Base-by-base conservation (phyloP, 1,140 invertebrate genomes). In the Penaeus indicus region DNA sequence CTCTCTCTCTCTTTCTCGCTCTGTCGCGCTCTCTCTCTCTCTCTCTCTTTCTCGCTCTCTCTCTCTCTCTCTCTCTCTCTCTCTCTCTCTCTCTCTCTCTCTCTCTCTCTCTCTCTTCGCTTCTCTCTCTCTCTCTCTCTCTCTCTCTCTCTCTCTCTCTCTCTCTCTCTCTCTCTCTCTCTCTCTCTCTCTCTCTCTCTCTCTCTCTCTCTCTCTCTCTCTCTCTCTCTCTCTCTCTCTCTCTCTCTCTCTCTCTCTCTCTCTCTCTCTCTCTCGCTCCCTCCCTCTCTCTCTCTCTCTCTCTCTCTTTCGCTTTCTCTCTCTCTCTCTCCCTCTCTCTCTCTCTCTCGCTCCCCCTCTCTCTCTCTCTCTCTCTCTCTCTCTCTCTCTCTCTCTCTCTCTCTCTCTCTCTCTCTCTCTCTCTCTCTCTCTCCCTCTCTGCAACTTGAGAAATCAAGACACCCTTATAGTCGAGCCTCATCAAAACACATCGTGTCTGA, bases 151-250 rank as follows among this genome's bases (percentile, higher is more conserved):
- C 42, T 54, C 10, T 11, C 42, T 11, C 42, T 60, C 47, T 81
- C 79, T 80, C 78, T 47, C 4, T 79, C 16, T 47, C 78, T 47
- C 78, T 47, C 38, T 80, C 4, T 80, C 78, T 80, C 38, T 80
- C 78, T 78, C 75, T 78, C 75, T 78, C 75, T 78, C 75, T 78
- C 75, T 78, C 75, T 78, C 75, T 78, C 75, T 78, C 75, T 78
- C 75, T 78, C 75, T 78, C 78, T 47, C 78, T 42, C 78, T 42
- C 79, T 25, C 21, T 32, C 32, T 1, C 32, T 32, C 32, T 32
- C 2, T 2, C 32, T 32, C 32, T 32, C 2, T 2, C 32, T 32
- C 32, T 32, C 32, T 32, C 32, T 1, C 32, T 32, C 32, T 32
- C 32, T 32, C 32, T 1, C 32, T 32, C 32, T 2, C 32, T 1